Evolutionary conservation across 2,113 vertebrate genomes (phyloP).

Genomic region (Scomber japonicus): DNA sequence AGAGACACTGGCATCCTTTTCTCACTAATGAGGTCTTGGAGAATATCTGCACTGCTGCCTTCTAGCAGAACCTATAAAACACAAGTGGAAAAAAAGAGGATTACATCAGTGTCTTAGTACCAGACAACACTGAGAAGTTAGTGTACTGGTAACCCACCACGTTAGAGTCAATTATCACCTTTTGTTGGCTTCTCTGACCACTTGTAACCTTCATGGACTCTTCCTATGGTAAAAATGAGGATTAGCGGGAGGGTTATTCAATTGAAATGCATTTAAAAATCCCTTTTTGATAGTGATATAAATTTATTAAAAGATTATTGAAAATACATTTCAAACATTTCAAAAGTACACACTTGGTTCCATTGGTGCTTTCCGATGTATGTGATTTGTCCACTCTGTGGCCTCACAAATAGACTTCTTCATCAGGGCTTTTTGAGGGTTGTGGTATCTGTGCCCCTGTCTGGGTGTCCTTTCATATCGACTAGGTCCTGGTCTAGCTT

Average conservation of each 20-base stretch:
- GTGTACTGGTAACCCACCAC: background rate
- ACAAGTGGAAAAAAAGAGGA: background rate
- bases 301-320: background rate
- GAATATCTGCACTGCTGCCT: background rate
- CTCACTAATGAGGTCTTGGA: background rate
- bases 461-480: background rate
- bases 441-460: background rate
- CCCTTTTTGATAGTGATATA: background rate
- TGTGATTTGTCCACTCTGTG: background rate
- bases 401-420: slow-evolving; percentile 35
- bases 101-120: background rate
- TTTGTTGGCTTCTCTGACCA: slow-evolving; percentile 30
- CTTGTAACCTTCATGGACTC: slow-evolving; percentile 35
- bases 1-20: background rate
- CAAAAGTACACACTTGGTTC: slow-evolving; percentile 36
- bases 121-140: background rate
- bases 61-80: background rate
- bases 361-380: background rate
- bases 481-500: background rate
- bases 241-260: background rate
- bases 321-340: background rate
- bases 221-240: slow-evolving; percentile 11
- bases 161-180: slow-evolving; percentile 31
- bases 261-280: slow-evolving; percentile 13
- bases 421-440: slow-evolving; percentile 13